These are phyloP conservation scores for Lepidochitona cinerea DNA, from an alignment of 2,888 invertebrate species.

Conservation along the genomic window DNA sequence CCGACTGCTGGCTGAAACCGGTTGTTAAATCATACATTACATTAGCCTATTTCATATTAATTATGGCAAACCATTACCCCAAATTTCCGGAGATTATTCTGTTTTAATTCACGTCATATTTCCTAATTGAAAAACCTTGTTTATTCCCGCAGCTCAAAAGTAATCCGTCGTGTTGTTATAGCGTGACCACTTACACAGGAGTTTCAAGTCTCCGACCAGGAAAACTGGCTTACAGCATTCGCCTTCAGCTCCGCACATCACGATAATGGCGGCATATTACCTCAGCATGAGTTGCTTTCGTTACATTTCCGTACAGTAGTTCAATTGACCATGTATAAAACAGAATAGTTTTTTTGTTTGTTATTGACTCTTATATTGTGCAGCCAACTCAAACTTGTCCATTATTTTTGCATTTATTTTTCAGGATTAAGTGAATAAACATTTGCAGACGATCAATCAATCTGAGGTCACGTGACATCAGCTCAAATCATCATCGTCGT, in stretches of 20 bases:
- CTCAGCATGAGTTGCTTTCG: too few species aligned
- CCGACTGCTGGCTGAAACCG: too few species aligned
- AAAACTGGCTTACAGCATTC: too few species aligned
- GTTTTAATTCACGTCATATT: background rate
- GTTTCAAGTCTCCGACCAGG: background rate
- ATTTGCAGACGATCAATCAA: background rate
- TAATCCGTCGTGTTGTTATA: background rate
- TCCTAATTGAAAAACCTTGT: slow-evolving; percentile 5
- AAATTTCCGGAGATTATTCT: slow-evolving; percentile 2
- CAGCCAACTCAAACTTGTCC: background rate
- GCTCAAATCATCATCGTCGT: background rate
- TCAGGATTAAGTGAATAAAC: too few species aligned
- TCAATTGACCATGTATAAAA: background rate
- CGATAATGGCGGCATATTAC: too few species aligned
- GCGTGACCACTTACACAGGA: background rate
- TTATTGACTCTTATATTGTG: background rate
- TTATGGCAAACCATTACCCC: background rate
- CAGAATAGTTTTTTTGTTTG: background rate
- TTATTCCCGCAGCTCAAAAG: background rate
- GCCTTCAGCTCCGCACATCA: too few species aligned
- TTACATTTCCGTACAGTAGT: too few species aligned
- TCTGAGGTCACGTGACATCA: background rate
- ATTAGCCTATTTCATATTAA: background rate
- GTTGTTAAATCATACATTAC: slow-evolving; percentile 1
- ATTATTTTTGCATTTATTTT: too few species aligned